Conservation (phyloP, 2,888 invertebrate species). For the Nomada ruficornis region DNA sequence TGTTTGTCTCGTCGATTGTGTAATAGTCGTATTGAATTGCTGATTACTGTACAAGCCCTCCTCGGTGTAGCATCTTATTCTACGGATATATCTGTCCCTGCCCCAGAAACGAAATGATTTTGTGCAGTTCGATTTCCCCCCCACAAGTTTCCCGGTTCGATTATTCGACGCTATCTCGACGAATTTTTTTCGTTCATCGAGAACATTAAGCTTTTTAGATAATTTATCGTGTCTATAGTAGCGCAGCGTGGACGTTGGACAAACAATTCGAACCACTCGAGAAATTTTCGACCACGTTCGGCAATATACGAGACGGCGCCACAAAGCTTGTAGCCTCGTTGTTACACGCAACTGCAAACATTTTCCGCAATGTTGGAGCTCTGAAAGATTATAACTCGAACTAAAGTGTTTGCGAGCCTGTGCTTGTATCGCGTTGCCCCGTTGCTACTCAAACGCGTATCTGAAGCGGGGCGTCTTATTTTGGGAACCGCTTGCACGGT, state of each 20-base stretch:
- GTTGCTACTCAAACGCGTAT: background rate
- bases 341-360: constrained; percentile 28
- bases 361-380: constrained; percentile 32
- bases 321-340: constrained; percentile 6
- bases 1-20: background rate
- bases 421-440: constrained; percentile 22
- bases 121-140: background rate
- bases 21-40: constrained; percentile 1
- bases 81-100: background rate
- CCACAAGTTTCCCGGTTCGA: background rate
- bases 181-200: background rate
- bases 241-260: constrained; percentile 17
- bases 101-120: too few relatives aligned
- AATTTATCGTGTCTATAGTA: background rate
- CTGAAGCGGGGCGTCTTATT: background rate
- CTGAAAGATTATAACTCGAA: constrained; percentile 39
- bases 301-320: constrained; percentile 24
- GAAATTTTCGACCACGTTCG: constrained; percentile 29
- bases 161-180: background rate
- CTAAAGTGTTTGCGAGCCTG: constrained; percentile 9
- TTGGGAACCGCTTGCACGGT: background rate
- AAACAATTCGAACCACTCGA: constrained; percentile 22
- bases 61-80: background rate
- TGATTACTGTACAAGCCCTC: background rate
- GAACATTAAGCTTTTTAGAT: background rate